Conservation (phyloP, 2,888 invertebrate species). For the Cheilosia soror region DNA sequence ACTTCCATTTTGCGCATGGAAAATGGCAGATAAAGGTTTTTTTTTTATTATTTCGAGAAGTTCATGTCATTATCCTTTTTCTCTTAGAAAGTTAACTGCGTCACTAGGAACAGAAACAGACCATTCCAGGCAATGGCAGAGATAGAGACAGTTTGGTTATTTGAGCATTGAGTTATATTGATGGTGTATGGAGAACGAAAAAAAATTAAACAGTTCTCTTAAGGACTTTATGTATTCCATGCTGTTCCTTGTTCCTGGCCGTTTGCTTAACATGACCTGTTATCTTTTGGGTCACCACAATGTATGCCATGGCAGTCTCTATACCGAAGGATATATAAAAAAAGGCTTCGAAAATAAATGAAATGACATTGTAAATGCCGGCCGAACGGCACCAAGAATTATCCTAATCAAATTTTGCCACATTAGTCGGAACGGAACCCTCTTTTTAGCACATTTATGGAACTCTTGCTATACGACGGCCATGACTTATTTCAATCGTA, state of each 20-base stretch:
- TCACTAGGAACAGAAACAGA: background rate
- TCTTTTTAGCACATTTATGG: background rate
- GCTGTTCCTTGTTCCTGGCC: background rate
- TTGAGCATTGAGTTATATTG: too few relatives aligned
- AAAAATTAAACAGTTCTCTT: conserved; percentile 7
- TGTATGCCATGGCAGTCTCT: conserved; percentile 27
- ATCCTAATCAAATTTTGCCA: conserved; percentile 43
- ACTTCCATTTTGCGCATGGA: conserved; percentile 56
- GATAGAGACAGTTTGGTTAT: too few relatives aligned
- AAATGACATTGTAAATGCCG: conserved; percentile 57
- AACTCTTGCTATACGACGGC: too few relatives aligned
- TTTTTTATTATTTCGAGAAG: background rate
- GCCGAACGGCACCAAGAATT: conserved; percentile 62
- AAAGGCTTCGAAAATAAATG: conserved; percentile 31
- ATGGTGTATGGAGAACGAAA: background rate
- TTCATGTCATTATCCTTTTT: background rate
- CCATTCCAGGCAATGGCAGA: background rate
- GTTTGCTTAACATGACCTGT: conserved; percentile 14
- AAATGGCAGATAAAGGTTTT: background rate
- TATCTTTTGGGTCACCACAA: conserved; percentile 49
- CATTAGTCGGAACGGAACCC: background rate
- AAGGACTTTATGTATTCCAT: background rate
- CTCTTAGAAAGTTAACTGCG: conserved; percentile 13
- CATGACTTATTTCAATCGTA: too few relatives aligned
- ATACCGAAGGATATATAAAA: background rate